Conservation (phyloP, 2,888 invertebrate species). For the Lycaena phlaeas region DNA sequence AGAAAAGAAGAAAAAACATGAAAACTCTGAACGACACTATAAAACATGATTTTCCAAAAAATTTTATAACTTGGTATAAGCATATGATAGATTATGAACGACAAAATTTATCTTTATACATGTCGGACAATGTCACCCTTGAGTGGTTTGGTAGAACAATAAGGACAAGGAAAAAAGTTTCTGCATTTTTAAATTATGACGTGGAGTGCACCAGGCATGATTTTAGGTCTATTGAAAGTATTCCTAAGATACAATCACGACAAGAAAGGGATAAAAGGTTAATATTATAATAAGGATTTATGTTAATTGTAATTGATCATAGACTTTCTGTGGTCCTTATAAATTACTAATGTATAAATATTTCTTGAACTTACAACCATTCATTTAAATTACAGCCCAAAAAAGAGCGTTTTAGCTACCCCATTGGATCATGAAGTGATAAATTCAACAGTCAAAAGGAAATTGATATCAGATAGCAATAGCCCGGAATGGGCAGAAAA, state of each 20-base stretch:
- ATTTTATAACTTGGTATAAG: constrained; percentile 61
- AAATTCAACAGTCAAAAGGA: constrained; percentile 36
- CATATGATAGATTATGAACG: constrained; percentile 64
- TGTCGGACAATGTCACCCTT: constrained; percentile 66
- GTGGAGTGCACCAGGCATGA: constrained; percentile 67
- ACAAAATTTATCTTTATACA: constrained; percentile 54
- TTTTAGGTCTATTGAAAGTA: constrained; percentile 56
- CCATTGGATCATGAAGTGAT: constrained; percentile 42
- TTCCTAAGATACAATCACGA: constrained; percentile 43
- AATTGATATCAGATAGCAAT: constrained; percentile 34
- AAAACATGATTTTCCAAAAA: constrained; percentile 44
- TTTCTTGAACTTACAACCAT: constrained; percentile 10
- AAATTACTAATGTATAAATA: too few species aligned
- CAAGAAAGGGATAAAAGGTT: constrained; percentile 40
- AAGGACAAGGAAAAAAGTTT: constrained; percentile 71
- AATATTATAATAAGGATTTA: too few species aligned
- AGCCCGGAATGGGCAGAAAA: constrained; percentile 63
- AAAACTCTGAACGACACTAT: constrained; percentile 37
- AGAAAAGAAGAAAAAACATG: constrained; percentile 22
- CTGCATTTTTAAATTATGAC: constrained; percentile 67
- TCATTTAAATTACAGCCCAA: constrained; percentile 34
- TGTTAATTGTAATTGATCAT: too few species aligned
- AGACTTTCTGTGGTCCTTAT: too few species aligned
- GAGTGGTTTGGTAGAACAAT: constrained; percentile 79
- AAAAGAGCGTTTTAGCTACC: constrained; percentile 34